Evolutionary conservation across 2,888 invertebrate genomes (phyloP), one percentile per base, ranked within the genome.

Genomic region (Barypeithes pellucidus): DNA sequence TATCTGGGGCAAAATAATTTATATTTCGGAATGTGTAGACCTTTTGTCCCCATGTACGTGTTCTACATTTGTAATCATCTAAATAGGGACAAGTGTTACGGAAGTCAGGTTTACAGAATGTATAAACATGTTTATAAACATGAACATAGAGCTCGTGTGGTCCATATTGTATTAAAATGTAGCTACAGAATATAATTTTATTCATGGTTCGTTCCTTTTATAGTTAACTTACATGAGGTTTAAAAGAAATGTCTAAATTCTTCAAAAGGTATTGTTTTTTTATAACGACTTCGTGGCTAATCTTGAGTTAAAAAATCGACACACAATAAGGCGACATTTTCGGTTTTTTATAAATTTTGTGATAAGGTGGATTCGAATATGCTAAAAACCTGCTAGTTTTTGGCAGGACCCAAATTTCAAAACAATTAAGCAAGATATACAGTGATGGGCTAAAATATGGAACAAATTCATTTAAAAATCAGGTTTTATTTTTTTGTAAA

Each of bases 61-160:
- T 45, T 47, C 45, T 47, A 62, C 62, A 62, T 62, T 45, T 45
- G 43, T 33, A 62, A 45, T 62, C 45, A 62, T 62, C 62, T 62
- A 62, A 62, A 62, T 62, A 45, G 33, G 47, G 45, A 62, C 62
- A 62, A 33, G 62, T 29, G 45, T 29, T 29, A 62, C 54, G 33
- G 33, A 57, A 57, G 54, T 33, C 9, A 11, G 29, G 54, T 36
- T 57, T 57, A 57, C 54, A 24, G 54, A 57, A 57, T 57, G 54
- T 57, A 57, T 18, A 57, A 57, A 57, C 54, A 57, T 57, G 33
- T 57, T 57, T 33, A 33, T 57, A 57, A 33, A 57, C 54, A 57
- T 50, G 14, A 20, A 29, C 29, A 29, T 22, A 12, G 11, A 50
- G 33, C n/a, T 33, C 36, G 24, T 57, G 33, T 22, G 50, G 50